Evolutionary conservation across 2,797 vertebrate genomes (phyloP).

Genomic region (Fistularia tabacaria): DNA sequence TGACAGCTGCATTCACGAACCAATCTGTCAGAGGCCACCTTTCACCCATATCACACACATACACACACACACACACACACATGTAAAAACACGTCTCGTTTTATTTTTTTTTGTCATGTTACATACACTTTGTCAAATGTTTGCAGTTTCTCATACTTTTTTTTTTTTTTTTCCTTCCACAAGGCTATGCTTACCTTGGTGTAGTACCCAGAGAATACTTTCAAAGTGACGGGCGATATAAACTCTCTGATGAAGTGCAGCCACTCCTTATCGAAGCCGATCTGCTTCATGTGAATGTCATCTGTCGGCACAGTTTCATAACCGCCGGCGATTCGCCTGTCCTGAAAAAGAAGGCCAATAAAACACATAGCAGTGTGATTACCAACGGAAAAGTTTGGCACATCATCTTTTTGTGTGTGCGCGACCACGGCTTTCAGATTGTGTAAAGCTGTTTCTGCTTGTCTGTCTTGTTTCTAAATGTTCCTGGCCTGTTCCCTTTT

Average conservation of each 20-base stretch:
- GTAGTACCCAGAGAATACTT: slow-evolving; percentile 96
- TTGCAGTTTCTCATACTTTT: no score
- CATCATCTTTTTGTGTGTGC: no score
- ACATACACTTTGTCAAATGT: no score
- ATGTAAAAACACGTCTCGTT: slow-evolving; percentile 14
- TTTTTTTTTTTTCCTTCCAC: no score
- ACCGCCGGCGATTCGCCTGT: slow-evolving; percentile 90
- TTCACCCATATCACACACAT: background rate
- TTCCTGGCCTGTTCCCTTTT: no score
- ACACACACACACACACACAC: no score
- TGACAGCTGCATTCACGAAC: slow-evolving; percentile 10
- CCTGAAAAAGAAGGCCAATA: slow-evolving; percentile 69
- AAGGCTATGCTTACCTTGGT: slow-evolving; percentile 89
- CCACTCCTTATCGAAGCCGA: slow-evolving; percentile 91
- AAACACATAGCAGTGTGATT: slow-evolving; percentile 5
- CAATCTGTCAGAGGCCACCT: background rate
- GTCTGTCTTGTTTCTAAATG: no score
- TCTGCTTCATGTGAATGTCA: slow-evolving; percentile 97
- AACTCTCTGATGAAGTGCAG: slow-evolving; percentile 96
- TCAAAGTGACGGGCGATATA: slow-evolving; percentile 92
- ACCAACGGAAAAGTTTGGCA: no score
- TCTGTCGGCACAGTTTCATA: slow-evolving; percentile 98
- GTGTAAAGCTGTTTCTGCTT: no score
- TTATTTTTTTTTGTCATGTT: background rate
- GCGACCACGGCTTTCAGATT: no score